Evolutionary conservation across 2,113 vertebrate species (phyloP).

Genomic region (Phrynosoma platyrhinos): DNA sequence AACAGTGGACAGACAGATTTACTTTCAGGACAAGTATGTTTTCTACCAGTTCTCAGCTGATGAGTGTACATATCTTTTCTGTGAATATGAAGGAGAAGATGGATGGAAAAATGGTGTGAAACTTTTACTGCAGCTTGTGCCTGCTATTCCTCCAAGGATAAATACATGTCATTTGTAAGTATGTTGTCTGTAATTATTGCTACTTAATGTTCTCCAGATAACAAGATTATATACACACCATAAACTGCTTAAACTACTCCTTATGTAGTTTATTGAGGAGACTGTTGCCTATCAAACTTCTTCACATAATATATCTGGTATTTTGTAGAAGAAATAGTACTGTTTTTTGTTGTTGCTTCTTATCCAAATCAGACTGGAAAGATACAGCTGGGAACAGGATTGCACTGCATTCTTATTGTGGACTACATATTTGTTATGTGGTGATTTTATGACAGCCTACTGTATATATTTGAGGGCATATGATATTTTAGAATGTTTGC

Average conservation of each 20-base stretch:
- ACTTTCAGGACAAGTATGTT: conserved; percentile 91
- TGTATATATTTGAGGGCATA: background rate
- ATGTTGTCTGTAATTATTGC: conserved; percentile 5
- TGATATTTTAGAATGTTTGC: background rate
- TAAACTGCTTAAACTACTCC: background rate
- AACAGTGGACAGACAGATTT: conserved; percentile 92
- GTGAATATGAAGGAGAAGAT: conserved; percentile 91
- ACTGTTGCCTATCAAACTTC: background rate
- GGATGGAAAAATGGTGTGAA: conserved; percentile 93
- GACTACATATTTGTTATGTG: background rate
- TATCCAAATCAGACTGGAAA: background rate
- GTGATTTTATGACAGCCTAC: background rate
- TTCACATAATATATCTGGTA: background rate
- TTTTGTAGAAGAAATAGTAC: background rate
- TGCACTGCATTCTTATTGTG: background rate
- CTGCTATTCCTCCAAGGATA: conserved; percentile 84
- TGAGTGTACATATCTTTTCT: conserved; percentile 90
- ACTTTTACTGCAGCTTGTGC: conserved; percentile 90
- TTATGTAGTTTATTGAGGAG: background rate
- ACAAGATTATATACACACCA: background rate
- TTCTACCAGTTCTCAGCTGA: conserved; percentile 98
- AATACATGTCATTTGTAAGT: conserved; percentile 90
- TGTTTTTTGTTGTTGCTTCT: background rate
- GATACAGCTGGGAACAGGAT: too few relatives aligned
- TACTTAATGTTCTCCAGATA: background rate